phyloP scores from a whole-genome alignment of 1,140 invertebrate species.

The Apis dorsata region DNA sequence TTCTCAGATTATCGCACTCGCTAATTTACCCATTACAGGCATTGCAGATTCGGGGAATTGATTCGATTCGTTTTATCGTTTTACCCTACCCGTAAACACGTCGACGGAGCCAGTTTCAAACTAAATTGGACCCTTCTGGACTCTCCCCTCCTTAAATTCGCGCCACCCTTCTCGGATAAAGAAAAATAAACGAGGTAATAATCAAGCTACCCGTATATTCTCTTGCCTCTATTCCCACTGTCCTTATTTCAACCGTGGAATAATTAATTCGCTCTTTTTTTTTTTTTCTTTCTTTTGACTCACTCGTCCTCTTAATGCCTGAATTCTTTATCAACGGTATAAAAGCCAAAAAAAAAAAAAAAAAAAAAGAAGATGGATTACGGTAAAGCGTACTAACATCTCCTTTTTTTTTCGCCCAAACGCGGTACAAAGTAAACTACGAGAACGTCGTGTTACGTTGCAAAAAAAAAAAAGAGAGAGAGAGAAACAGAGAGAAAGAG shows the following conservation, averaged over 20 bases:
- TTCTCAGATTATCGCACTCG: conserved; percentile 55
- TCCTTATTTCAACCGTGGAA: conserved; percentile 6
- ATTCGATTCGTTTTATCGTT: conserved; percentile 43
- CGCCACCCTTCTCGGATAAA: neutral
- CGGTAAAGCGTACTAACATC: neutral
- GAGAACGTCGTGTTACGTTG: neutral
- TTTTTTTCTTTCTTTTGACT: neutral
- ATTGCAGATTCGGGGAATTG: conserved; percentile 53
- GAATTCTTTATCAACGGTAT: neutral
- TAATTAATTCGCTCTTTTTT: conserved; percentile 26
- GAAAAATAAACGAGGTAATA: conserved; percentile 31
- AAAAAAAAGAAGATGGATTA: neutral
- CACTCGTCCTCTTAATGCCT: too few species aligned
- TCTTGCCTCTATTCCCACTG: neutral
- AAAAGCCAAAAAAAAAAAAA: neutral
- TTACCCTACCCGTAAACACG: conserved; percentile 5
- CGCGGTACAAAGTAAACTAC: neutral
- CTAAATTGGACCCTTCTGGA: conserved; percentile 19
- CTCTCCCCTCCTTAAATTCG: conserved; percentile 4
- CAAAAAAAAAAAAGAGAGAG: neutral
- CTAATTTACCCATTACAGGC: conserved; percentile 49
- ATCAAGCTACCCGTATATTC: conserved; percentile 27
- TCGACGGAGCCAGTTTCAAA: conserved; percentile 20
- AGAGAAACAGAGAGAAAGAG: neutral
- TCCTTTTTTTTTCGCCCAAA: neutral